These are phyloP conservation scores for Sialis fuliginosa DNA, from an alignment of 2,888 invertebrate genomes.

Conservation along the genomic window DNA sequence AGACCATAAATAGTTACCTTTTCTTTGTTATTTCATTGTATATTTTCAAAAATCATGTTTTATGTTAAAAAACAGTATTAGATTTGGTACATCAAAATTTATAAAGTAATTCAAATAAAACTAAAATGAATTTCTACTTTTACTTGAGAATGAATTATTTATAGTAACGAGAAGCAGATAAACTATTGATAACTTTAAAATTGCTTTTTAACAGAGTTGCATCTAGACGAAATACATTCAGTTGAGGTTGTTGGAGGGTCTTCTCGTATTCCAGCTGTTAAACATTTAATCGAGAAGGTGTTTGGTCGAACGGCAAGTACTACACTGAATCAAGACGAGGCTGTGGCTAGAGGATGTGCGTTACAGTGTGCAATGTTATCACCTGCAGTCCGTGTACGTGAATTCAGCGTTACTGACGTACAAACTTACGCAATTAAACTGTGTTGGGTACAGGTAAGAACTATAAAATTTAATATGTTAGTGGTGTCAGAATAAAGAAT, in stretches of 20 bases:
- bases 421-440: slow-evolving; percentile 77
- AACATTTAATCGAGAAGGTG: slow-evolving; percentile 72
- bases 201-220: slow-evolving; percentile 39
- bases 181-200: neutral
- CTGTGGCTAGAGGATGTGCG: slow-evolving; percentile 91
- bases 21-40: too few species aligned
- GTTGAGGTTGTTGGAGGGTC: slow-evolving; percentile 96
- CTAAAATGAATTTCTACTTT: neutral
- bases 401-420: slow-evolving; percentile 85
- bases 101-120: neutral
- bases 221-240: slow-evolving; percentile 73
- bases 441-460: slow-evolving; percentile 46
- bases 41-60: too few species aligned
- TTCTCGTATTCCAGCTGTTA: slow-evolving; percentile 84
- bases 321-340: slow-evolving; percentile 95
- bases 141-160: neutral
- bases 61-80: too few species aligned
- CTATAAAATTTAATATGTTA: too few species aligned
- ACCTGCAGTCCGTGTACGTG: slow-evolving; percentile 91
- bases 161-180: neutral
- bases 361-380: slow-evolving; percentile 94
- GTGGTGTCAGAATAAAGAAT: too few species aligned
- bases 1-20: too few species aligned
- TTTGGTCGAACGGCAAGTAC: slow-evolving; percentile 78
- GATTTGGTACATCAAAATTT: too few species aligned